These are phyloP conservation scores for Acinonyx jubatus DNA, from an alignment of 2,113 vertebrate genomes.

Conservation along the genomic window DNA sequence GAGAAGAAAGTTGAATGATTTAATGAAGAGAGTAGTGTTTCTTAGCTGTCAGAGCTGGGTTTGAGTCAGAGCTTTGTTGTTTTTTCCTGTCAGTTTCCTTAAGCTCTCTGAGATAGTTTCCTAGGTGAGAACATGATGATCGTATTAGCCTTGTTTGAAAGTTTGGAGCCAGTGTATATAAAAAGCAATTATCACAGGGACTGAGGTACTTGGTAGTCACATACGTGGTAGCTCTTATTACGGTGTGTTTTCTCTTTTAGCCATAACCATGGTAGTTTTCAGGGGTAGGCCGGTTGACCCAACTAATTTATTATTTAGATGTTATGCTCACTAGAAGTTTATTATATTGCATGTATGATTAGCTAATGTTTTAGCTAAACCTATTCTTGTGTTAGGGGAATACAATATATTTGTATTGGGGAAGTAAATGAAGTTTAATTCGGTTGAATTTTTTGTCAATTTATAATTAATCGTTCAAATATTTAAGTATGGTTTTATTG, in stretches of 20 bases:
- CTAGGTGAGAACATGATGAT: background rate
- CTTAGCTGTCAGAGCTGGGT: background rate
- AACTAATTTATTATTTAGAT: background rate
- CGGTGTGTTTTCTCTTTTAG: background rate
- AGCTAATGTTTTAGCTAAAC: background rate
- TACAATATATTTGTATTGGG: background rate
- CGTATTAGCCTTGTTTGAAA: background rate
- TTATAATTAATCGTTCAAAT: background rate
- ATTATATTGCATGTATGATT: slow-evolving; percentile 11
- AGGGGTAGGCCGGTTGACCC: background rate
- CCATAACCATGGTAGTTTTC: background rate
- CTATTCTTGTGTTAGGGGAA: background rate
- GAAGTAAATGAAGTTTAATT: background rate
- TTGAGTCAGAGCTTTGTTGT: background rate
- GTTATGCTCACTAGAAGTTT: background rate
- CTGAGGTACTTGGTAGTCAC: background rate
- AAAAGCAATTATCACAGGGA: background rate
- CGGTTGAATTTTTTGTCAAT: background rate
- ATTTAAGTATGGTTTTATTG: background rate
- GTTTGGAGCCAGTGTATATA: background rate
- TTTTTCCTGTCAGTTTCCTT: background rate
- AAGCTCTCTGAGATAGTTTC: background rate
- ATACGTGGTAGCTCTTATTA: background rate
- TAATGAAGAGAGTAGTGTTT: background rate
- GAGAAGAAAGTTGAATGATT: slow-evolving; percentile 6